A percentile compares a stretch with the other conserved stretches of the same genome.
phyloP scores from a whole-genome alignment of 2,888 invertebrate genomes.

The Andrena bucephala region DNA sequence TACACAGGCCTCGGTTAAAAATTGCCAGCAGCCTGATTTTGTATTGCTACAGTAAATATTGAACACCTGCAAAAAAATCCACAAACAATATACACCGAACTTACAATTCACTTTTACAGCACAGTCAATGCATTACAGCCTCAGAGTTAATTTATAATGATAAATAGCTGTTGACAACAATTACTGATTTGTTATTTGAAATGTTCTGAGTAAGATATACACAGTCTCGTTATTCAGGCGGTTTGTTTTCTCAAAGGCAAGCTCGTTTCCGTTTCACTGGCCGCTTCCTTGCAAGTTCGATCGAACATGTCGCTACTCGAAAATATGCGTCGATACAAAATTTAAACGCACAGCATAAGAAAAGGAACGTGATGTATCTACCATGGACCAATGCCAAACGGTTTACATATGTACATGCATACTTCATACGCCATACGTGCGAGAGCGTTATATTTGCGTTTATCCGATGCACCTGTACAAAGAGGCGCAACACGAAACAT shows the following conservation, averaged over 20 bases:
- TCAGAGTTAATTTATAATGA: too few species aligned
- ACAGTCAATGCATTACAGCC: too few species aligned
- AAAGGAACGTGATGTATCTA: slow-evolving; percentile 33
- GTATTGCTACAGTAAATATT: too few species aligned
- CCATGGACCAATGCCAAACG: slow-evolving; percentile 49
- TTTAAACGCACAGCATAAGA: slow-evolving; percentile 22
- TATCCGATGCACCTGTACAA: slow-evolving; percentile 52
- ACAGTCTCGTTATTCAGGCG: not conserved
- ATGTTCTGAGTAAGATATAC: not conserved
- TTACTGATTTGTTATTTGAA: not conserved
- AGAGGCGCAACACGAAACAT: slow-evolving; percentile 29
- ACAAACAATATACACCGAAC: too few species aligned
- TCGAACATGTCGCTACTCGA: not conserved
- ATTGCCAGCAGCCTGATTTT: too few species aligned
- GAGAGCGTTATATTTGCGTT: slow-evolving; percentile 39
- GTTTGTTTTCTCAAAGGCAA: not conserved
- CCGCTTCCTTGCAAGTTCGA: not conserved
- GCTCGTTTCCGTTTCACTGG: not conserved
- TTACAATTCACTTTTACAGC: too few species aligned
- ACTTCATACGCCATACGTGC: slow-evolving; percentile 2
- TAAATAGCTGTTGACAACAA: too few species aligned
- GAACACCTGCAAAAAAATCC: too few species aligned
- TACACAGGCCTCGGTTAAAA: too few species aligned
- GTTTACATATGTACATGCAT: slow-evolving; percentile 8
- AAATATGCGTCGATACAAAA: slow-evolving; percentile 21